Percentiles rank a stretch among this genome's conserved stretches.
Evolutionary conservation across 2,113 vertebrate species (phyloP).

Genomic region (Saguinus imperator): DNA sequence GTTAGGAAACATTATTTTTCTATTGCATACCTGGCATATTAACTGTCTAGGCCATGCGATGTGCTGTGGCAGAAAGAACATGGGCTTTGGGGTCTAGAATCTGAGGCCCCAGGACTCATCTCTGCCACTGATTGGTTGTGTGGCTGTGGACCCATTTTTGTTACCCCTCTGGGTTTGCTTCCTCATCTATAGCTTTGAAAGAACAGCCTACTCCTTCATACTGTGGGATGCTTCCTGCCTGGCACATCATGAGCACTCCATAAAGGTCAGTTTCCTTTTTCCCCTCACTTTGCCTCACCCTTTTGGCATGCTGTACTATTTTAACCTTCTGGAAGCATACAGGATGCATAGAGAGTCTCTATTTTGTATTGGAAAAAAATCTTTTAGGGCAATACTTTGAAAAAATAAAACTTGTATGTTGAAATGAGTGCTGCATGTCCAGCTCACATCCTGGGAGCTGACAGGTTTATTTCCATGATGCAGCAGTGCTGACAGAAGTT

Average conservation of each 20-base stretch:
- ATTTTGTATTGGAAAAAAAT: not conserved
- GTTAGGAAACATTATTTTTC: not conserved
- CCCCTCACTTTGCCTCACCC: not conserved
- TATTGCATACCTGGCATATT: too few species aligned
- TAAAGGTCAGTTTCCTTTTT: not conserved
- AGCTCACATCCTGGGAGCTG: too few species aligned
- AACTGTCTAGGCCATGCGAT: too few species aligned
- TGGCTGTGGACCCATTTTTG: too few species aligned
- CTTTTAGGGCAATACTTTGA: not conserved
- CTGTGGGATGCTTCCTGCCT: rapidly evolving
- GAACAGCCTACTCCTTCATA: not conserved
- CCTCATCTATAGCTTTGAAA: not conserved
- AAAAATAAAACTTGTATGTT: not conserved
- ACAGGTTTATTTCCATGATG: not conserved
- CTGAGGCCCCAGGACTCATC: not conserved
- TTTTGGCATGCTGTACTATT: not conserved
- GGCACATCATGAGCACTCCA: not conserved
- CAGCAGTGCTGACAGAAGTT: not conserved
- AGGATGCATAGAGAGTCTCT: not conserved
- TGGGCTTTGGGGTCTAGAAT: not conserved
- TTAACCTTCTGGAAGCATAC: not conserved
- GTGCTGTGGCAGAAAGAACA: not conserved
- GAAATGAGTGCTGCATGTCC: not conserved
- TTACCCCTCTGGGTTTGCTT: not conserved
- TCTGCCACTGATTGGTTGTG: not conserved